Evolutionary conservation across 2,888 invertebrate species (phyloP).

Genomic region (Cheilosia vernalis): DNA sequence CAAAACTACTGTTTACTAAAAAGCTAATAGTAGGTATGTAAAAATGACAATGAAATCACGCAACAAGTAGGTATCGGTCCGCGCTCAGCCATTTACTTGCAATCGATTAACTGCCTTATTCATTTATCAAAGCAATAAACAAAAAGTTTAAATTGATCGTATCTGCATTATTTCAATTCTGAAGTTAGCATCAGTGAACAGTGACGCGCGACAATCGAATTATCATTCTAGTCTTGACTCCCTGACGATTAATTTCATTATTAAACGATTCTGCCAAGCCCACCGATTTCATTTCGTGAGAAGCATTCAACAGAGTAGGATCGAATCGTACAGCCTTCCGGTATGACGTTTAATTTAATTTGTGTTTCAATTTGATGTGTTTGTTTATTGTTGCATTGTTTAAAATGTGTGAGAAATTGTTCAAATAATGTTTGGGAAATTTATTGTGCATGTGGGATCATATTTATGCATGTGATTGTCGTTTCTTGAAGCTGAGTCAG

Average conservation of each 20-base stretch:
- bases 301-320: constrained; percentile 7
- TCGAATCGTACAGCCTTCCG: not conserved
- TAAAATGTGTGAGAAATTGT: not conserved
- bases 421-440: too few relatives aligned
- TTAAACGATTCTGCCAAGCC: constrained; percentile 2
- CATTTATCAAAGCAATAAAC: not conserved
- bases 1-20: not conserved
- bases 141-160: not conserved
- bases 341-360: constrained; percentile 9
- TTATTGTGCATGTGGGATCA: too few relatives aligned
- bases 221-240: constrained; percentile 65
- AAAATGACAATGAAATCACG: constrained; percentile 2
- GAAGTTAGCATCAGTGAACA: constrained; percentile 48
- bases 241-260: constrained; percentile 14
- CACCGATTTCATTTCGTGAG: constrained; percentile 1
- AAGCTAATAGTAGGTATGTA: not conserved
- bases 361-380: not conserved
- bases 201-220: constrained; percentile 40
- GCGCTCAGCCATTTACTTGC: not conserved
- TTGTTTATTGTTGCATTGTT: not conserved
- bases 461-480: too few relatives aligned
- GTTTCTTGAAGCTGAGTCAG: too few relatives aligned
- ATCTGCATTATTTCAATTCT: constrained; percentile 22
- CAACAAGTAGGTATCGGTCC: constrained; percentile 5
- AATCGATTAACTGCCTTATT: too few relatives aligned